Base-by-base conservation (phyloP, 2,113 vertebrate species). In the Sterrhoptilus dennistouni region DNA sequence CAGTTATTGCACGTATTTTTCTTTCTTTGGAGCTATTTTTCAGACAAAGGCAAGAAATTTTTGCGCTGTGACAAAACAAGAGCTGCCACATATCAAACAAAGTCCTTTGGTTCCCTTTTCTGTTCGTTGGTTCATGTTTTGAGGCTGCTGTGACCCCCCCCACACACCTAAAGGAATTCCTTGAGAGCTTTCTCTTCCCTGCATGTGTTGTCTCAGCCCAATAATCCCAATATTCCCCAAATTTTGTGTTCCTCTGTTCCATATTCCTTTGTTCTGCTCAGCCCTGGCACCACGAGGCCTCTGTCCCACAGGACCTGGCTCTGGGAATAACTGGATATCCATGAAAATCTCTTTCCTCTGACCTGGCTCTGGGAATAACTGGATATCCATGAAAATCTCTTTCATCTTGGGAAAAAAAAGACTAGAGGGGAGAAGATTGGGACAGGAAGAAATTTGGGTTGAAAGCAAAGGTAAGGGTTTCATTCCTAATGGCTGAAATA, bases 241-340 rank as follows among this genome's bases (percentile, higher is more conserved):
- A 13, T n/a, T 38, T 59, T 18, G 16, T 33, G 38, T 22, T 57
- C 11, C 11, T 68, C 38, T 38, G 10, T 38, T 69, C 53, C 45
- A 2, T 7, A 4, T 17, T 47, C 7, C 35, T 42, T 89, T 84
- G 17, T 69, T 42, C 49, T 65, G 14, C 8, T 38, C 24, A 11
- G n/a, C 13, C 14, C 63, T 33, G n/a, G 18, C 31, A 24, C 28
- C 2, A 2, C 0, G 1, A 42, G 11, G 33, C 8, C 8, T 63
- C n/a, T 63, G 44, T 28, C n/a, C 29, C 1, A 1, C 5, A 17
- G 4, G 3, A 47, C 9, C 52, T 68, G 21, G 19, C 27, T 68
- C 40, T 45, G 49, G 33, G 29, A 50, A 50, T 50, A 50, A 50
- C 49, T 50, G 49, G 49, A 50, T 50, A 27, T 50, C 49, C 49